A percentile compares a stretch with the other conserved stretches of the same genome.
phyloP scores from a whole-genome alignment of 2,888 invertebrate genomes.

The Aelia acuminata region DNA sequence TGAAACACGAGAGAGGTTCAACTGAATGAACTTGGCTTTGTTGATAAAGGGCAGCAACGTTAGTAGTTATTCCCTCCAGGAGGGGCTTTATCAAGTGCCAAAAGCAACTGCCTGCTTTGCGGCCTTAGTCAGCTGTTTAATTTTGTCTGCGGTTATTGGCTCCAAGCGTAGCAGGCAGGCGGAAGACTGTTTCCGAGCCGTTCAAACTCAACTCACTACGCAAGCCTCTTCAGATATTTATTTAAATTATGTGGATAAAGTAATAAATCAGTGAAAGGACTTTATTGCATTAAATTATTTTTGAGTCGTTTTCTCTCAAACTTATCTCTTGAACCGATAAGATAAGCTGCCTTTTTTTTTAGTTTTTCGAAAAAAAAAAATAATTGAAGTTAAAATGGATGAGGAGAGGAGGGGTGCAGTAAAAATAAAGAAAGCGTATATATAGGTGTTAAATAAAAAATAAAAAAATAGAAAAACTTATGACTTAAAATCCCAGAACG shows the following conservation, averaged over 20 bases:
- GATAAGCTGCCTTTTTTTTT: too few relatives aligned
- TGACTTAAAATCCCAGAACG: too few relatives aligned
- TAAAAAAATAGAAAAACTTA: too few relatives aligned
- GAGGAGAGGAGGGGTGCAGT: too few relatives aligned
- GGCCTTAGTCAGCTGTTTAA: conserved; percentile 20
- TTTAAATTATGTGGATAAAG: background rate
- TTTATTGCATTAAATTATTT: too few relatives aligned
- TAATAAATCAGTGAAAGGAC: background rate
- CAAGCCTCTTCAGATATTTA: background rate
- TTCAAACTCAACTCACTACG: background rate
- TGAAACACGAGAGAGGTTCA: background rate
- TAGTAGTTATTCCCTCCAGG: background rate
- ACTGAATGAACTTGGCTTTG: background rate
- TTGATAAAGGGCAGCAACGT: background rate
- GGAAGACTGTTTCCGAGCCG: background rate
- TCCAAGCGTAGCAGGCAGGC: background rate
- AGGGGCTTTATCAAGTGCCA: conserved; percentile 4
- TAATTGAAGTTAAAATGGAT: too few relatives aligned
- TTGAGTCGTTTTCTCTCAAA: too few relatives aligned
- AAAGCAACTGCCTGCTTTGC: conserved; percentile 22
- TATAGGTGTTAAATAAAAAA: too few relatives aligned
- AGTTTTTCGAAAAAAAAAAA: too few relatives aligned
- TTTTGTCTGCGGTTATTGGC: conserved; percentile 36
- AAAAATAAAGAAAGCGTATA: too few relatives aligned
- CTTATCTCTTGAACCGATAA: too few relatives aligned